phyloP scores from a whole-genome alignment of 2,797 vertebrate species.

The Parauchenoglanis ngamensis region DNA sequence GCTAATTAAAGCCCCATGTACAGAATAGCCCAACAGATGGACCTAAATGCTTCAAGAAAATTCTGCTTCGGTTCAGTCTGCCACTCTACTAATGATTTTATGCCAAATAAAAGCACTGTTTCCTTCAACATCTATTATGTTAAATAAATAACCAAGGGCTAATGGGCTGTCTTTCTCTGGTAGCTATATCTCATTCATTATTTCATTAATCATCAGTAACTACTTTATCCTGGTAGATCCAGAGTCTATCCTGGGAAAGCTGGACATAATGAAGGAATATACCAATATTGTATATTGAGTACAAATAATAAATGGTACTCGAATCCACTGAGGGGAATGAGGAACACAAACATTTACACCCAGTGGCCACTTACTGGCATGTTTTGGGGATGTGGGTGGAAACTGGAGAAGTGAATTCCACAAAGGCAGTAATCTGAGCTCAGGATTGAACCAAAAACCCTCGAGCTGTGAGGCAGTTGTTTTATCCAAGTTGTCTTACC shows the following conservation, averaged over 20 bases:
- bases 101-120: not conserved
- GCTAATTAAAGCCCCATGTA: not conserved
- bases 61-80: not conserved
- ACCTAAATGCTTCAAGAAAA: not conserved
- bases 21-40: not conserved
- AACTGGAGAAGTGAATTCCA: not conserved
- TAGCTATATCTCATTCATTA: not conserved
- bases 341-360: not conserved
- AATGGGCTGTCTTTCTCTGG: not conserved
- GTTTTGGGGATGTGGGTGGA: not conserved
- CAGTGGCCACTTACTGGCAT: not conserved
- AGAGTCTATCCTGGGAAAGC: not conserved
- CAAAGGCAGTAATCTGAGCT: not conserved
- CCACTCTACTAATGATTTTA: not conserved
- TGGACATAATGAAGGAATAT: not conserved
- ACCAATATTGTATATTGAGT: not conserved
- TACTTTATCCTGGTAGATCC: not conserved
- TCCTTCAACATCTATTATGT: not conserved
- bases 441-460: not conserved
- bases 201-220: not conserved
- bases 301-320: not conserved
- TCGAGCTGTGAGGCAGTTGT: not conserved
- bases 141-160: slow-evolving; percentile 9
- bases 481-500: not conserved
- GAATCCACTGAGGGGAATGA: not conserved